Percentiles rank a stretch among this genome's conserved stretches.
Conservation (phyloP, 2,113 vertebrate species). For the Petrocephalus microphthalmus region DNA sequence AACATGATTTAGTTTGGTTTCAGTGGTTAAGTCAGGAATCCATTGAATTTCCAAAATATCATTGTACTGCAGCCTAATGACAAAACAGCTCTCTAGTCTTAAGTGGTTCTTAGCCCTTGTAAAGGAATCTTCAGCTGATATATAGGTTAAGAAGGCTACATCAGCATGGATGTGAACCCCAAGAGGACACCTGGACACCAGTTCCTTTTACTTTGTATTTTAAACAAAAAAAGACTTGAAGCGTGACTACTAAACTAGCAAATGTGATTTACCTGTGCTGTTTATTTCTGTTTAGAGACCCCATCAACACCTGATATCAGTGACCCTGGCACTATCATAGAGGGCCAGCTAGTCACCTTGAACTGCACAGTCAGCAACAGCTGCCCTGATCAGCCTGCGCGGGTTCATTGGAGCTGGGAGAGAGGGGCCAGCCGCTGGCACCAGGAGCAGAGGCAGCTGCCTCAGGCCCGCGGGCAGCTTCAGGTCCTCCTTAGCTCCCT, state of each 20-base stretch:
- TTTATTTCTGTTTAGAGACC: slow-evolving; percentile 35
- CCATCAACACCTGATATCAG: slow-evolving; percentile 52
- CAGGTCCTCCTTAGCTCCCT: slow-evolving; percentile 43
- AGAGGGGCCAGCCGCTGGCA: slow-evolving; percentile 31
- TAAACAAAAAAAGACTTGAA: background rate
- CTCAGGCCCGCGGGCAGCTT: slow-evolving; percentile 26
- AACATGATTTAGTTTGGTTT: background rate
- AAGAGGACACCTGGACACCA: background rate
- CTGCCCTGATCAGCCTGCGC: slow-evolving; percentile 54
- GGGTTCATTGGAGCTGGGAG: slow-evolving; percentile 53
- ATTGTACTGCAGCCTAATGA: background rate
- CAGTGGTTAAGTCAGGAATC: background rate
- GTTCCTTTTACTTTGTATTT: background rate
- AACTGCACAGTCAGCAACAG: slow-evolving; percentile 56
- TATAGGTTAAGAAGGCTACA: background rate
- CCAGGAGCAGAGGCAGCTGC: slow-evolving; percentile 23
- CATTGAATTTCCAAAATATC: background rate
- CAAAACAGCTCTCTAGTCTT: background rate
- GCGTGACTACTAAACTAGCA: background rate
- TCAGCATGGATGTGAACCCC: background rate
- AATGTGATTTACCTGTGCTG: background rate
- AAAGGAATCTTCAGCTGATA: background rate
- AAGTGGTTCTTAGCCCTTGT: background rate
- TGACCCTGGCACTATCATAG: slow-evolving; percentile 40
- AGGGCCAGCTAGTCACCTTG: slow-evolving; percentile 53